phyloP scores from a whole-genome alignment of 1,140 invertebrate genomes.

The Nautilus pompilius region DNA sequence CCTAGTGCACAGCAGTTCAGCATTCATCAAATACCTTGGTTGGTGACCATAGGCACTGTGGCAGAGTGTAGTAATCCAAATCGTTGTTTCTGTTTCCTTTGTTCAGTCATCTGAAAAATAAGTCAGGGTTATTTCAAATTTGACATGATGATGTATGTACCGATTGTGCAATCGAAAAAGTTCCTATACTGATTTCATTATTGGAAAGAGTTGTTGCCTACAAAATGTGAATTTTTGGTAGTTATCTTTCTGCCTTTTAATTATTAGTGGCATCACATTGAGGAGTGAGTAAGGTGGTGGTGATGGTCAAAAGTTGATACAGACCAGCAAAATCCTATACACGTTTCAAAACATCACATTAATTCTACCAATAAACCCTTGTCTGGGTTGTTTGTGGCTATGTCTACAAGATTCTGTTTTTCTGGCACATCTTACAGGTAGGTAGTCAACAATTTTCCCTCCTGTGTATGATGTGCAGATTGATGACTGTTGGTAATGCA shows the following conservation, averaged over 20 bases:
- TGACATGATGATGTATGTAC: not conserved
- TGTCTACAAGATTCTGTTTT: too few relatives aligned
- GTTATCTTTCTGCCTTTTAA: not conserved
- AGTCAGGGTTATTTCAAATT: conserved; percentile 11
- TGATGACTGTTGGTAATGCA: too few relatives aligned
- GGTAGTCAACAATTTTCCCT: not conserved
- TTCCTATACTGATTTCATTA: not conserved
- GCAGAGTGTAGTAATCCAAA: conserved; percentile 67
- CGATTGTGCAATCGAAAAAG: not conserved
- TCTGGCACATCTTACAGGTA: too few relatives aligned
- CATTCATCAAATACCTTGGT: not conserved
- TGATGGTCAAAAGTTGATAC: too few relatives aligned
- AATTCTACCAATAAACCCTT: too few relatives aligned
- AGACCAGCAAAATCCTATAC: too few relatives aligned
- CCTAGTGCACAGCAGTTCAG: conserved; percentile 9
- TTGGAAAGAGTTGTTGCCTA: not conserved
- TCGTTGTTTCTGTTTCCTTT: conserved; percentile 88
- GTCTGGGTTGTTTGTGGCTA: too few relatives aligned
- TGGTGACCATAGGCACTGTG: conserved; percentile 28
- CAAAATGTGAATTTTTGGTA: not conserved
- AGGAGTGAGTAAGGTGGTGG: not conserved
- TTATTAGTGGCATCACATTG: not conserved
- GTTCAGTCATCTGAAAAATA: conserved; percentile 79
- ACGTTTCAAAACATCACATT: too few relatives aligned
- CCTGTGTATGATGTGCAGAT: not conserved